Conservation (phyloP, 2,113 vertebrate species). For the Acrocephalus kingi region DNA sequence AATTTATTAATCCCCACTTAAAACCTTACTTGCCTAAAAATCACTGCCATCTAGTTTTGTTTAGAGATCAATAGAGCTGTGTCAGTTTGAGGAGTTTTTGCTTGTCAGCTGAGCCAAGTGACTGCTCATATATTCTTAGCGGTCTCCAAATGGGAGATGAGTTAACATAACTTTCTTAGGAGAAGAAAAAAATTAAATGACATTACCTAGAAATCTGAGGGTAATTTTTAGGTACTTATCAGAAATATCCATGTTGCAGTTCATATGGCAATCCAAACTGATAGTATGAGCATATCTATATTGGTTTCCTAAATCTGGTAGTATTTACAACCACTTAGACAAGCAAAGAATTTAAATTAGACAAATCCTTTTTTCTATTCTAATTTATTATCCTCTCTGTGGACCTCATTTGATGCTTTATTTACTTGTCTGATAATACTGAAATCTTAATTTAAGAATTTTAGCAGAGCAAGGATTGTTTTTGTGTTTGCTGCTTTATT, state of each 20-base stretch:
- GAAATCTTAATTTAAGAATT: background rate
- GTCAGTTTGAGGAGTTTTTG: background rate
- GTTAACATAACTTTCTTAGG: background rate
- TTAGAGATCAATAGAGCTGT: background rate
- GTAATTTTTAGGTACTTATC: background rate
- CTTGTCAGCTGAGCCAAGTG: background rate
- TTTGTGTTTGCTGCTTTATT: background rate
- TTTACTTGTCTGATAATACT: background rate
- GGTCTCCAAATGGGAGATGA: background rate
- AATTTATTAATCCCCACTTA: background rate
- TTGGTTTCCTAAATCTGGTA: background rate
- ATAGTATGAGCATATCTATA: background rate
- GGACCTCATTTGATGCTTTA: background rate
- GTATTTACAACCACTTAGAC: background rate
- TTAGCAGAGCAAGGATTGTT: background rate
- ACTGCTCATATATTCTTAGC: background rate
- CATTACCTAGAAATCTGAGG: background rate
- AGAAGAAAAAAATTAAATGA: background rate
- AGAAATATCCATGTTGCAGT: background rate
- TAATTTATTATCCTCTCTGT: background rate
- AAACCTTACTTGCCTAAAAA: background rate
- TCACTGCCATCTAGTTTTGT: background rate
- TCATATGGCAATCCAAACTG: background rate
- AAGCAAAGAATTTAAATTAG: background rate
- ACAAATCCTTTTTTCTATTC: background rate